Evolutionary conservation across 2,113 vertebrate species (phyloP).

Genomic region (Taurulus bubalis): DNA sequence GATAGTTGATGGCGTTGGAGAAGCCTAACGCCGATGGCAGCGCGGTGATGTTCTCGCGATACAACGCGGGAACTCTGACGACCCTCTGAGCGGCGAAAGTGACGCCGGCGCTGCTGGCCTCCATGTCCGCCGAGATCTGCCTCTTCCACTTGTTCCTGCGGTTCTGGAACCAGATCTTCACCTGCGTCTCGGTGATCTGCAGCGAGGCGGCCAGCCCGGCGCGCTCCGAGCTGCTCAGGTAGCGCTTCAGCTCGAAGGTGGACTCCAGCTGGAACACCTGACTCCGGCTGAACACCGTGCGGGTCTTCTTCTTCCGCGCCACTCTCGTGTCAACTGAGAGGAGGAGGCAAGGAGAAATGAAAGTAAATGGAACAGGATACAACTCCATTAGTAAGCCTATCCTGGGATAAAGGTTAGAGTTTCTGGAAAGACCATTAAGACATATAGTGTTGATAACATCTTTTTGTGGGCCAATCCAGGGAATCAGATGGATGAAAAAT

Average conservation of each 20-base stretch:
- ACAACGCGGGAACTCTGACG: slow-evolving; percentile 89
- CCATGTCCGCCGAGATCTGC: slow-evolving; percentile 89
- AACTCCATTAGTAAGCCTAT: not conserved
- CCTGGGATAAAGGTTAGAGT: not conserved
- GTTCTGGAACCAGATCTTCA: slow-evolving; percentile 93
- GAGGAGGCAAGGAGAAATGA: not conserved
- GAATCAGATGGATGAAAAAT: not conserved
- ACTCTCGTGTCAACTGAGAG: slow-evolving; percentile 62
- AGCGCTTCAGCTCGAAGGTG: slow-evolving; percentile 90
- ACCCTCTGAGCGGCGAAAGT: slow-evolving; percentile 86
- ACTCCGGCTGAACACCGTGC: slow-evolving; percentile 89
- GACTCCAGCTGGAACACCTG: slow-evolving; percentile 91
- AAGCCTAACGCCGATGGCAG: slow-evolving; percentile 82
- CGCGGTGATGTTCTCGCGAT: slow-evolving; percentile 84
- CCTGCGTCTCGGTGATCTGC: slow-evolving; percentile 90
- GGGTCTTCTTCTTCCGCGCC: slow-evolving; percentile 88
- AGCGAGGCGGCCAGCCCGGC: slow-evolving; percentile 87
- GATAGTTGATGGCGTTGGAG: slow-evolving; percentile 84
- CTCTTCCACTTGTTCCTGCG: slow-evolving; percentile 92
- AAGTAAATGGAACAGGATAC: not conserved
- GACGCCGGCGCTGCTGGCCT: slow-evolving; percentile 78
- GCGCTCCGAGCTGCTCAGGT: slow-evolving; percentile 89
- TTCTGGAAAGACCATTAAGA: not conserved
- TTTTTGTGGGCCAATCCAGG: not conserved
- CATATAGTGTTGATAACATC: not conserved